Base-by-base conservation (phyloP, 2,113 vertebrate genomes). In the Alouatta palliata region DNA sequence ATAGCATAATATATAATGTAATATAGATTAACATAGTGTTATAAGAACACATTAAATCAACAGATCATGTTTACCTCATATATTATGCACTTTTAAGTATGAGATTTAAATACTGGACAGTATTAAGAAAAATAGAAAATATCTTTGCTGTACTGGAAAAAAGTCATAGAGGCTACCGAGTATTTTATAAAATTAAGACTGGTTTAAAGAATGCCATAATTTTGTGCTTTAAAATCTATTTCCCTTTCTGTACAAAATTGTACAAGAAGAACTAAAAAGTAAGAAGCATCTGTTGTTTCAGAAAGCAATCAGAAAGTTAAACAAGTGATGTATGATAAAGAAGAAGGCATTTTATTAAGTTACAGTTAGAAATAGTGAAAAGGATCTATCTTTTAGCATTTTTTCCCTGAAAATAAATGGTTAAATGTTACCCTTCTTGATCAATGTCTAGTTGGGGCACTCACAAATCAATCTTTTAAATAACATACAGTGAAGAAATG, bases 151-250 rank as follows among this genome's bases (percentile, higher is more conserved):
- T 54, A 35, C 27, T 45, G 37, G 27, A 77, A 71, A 19, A 58
- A 85, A 54, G 49, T 64, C 2, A 43, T 14, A 52, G 40, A 43
- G 13, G 4, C 8, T 19, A 16, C 27, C 86, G 77, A 66, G 40
- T 49, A 73, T 54, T 89, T 54, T 94, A 35, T 91, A 68, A 93
- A 79, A 84, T 71, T 84, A 90, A 80, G 56, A 47, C 47, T 77
- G 1, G 68, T 68, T 64, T 52, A 83, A 95, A 90, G 49, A 77
- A 1, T 32, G 30, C 6, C 80, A 0, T 21, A 79, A 68, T 68
- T 75, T 87, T 23, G 21, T 45, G 7, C 14, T 73, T 49, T 85
- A 54, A 91, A 40, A 56, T 2, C 2, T 56, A 30, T 91, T 90
- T 93, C 10, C 21, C 1, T 6, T 25, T 54, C 2, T 19, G 0